Conservation (phyloP, 2,888 invertebrate species). For the Lacanobia oleracea region DNA sequence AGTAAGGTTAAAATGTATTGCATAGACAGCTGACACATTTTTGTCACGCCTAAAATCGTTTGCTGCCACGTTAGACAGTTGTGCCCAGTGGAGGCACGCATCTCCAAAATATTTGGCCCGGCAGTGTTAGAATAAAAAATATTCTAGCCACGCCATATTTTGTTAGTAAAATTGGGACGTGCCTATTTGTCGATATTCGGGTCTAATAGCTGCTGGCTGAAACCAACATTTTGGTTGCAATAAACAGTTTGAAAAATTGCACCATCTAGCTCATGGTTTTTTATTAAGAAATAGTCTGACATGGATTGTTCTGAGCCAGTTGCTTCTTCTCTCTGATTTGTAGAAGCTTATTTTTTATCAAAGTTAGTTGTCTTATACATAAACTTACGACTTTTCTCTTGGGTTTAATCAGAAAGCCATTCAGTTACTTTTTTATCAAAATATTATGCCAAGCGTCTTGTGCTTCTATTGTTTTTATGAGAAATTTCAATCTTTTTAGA, state of each 20-base stretch:
- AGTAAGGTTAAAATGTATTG: too few relatives aligned
- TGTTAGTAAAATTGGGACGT: background rate
- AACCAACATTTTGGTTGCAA: constrained; percentile 5
- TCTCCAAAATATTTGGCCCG: constrained; percentile 4
- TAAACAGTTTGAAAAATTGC: background rate
- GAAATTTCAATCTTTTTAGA: too few relatives aligned
- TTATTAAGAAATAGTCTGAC: background rate
- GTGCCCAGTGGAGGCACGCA: background rate
- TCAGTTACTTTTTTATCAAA: too few relatives aligned
- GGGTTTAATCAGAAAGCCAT: too few relatives aligned
- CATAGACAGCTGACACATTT: too few relatives aligned
- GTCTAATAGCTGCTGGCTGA: background rate
- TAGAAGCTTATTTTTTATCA: too few relatives aligned
- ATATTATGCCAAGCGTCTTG: too few relatives aligned
- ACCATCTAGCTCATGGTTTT: background rate
- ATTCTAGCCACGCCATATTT: background rate
- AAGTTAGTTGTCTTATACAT: too few relatives aligned
- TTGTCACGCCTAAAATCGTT: background rate
- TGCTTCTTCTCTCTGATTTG: background rate
- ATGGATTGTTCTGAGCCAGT: background rate
- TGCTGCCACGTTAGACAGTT: background rate
- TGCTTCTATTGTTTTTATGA: too few relatives aligned
- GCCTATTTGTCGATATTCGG: background rate
- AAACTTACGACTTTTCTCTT: too few relatives aligned
- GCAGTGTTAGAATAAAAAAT: constrained; percentile 12